Conservation (phyloP, 2,888 invertebrate genomes). For the Tetragonula carbonaria region DNA sequence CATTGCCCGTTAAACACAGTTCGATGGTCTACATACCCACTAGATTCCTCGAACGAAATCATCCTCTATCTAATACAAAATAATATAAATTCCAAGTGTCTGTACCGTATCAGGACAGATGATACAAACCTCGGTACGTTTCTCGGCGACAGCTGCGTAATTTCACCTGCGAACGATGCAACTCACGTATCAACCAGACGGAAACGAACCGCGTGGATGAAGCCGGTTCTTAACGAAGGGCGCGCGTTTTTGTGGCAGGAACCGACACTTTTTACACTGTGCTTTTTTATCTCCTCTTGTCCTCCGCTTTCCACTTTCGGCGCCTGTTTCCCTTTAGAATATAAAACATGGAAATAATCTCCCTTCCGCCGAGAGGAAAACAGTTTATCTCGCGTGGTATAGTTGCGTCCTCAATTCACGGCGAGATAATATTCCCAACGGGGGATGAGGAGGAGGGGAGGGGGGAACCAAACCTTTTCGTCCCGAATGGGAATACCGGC, state of each 20-base stretch:
- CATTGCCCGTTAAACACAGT: no score
- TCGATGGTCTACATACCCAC: no score
- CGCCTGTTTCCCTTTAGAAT: background rate
- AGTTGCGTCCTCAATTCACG: background rate
- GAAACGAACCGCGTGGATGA: conserved; percentile 49
- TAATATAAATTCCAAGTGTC: no score
- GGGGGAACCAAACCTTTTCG: background rate
- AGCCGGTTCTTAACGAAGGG: conserved; percentile 60
- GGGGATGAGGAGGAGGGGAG: background rate
- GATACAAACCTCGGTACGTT: conserved; percentile 24
- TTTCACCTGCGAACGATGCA: conserved; percentile 51
- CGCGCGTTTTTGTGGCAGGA: conserved; percentile 55
- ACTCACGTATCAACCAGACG: conserved; percentile 59
- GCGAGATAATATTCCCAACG: conserved; percentile 7
- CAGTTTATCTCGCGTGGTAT: background rate
- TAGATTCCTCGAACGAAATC: no score
- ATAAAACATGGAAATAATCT: no score
- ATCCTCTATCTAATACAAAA: no score
- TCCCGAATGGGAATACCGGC: background rate
- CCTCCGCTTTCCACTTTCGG: background rate
- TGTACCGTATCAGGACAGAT: no score
- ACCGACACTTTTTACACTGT: background rate
- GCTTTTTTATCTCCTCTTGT: background rate
- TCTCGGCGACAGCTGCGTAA: conserved; percentile 40
- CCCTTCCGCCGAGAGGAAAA: background rate